phyloP scores from a whole-genome alignment of 2,113 vertebrate species.

The Pontoporia blainvillei region DNA sequence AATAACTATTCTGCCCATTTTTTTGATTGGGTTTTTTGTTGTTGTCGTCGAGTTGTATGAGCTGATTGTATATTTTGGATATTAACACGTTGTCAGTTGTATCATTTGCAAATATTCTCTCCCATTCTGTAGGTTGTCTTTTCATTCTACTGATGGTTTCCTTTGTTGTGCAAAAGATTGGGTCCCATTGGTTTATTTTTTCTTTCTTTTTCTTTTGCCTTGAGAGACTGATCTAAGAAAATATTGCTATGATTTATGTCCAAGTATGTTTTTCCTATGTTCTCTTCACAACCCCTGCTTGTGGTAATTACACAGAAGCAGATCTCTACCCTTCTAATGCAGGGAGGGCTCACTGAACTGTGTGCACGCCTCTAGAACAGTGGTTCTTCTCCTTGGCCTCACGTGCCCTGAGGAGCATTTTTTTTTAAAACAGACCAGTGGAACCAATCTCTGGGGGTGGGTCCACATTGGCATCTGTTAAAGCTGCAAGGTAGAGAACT shows the following conservation, averaged over 20 bases:
- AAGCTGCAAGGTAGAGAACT: not conserved
- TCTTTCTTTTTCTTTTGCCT: not conserved
- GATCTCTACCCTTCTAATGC: not conserved
- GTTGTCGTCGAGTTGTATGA: not conserved
- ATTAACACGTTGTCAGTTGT: not conserved
- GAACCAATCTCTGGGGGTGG: not conserved
- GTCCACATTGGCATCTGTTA: not conserved
- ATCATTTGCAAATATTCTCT: not conserved
- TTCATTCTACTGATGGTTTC: not conserved
- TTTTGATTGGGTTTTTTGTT: not conserved
- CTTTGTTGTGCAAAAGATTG: not conserved
- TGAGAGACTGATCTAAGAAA: not conserved
- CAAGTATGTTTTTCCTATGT: not conserved
- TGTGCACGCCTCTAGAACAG: too few relatives aligned
- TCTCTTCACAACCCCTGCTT: not conserved
- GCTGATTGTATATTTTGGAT: not conserved
- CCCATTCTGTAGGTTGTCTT: not conserved
- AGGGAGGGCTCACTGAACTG: too few relatives aligned
- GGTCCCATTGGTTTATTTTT: not conserved
- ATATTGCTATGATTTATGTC: not conserved
- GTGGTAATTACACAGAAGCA: not conserved
- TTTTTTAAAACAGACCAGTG: not conserved
- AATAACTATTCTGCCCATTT: too few relatives aligned
- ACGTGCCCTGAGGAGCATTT: not conserved
- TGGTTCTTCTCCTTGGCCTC: not conserved